Percentiles rank a stretch among this genome's conserved stretches.
Evolutionary conservation across 2,113 vertebrate species (phyloP).

Genomic region (Cephalopholis sonnerati): DNA sequence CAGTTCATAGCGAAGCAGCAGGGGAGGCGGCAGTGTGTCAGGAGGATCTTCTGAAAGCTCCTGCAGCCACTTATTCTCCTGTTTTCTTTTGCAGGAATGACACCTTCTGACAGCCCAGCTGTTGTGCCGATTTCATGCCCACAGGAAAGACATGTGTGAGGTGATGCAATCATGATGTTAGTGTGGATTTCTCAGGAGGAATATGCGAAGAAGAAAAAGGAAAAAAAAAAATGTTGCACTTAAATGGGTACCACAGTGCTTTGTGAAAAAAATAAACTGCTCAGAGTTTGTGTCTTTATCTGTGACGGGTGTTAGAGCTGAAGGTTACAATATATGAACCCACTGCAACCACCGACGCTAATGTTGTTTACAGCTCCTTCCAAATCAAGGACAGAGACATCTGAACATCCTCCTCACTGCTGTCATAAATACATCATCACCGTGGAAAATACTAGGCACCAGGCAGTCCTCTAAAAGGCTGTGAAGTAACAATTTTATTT

Average conservation of each 20-base stretch:
- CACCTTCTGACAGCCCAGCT: conserved; percentile 73
- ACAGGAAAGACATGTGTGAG: conserved; percentile 45
- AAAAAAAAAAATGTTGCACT: background rate
- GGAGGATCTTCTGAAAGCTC: conserved; percentile 57
- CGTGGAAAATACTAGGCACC: conserved; percentile 19
- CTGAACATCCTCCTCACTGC: conserved; percentile 40
- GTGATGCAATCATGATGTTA: conserved; percentile 71
- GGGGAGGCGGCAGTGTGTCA: conserved; percentile 48
- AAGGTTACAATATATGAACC: conserved; percentile 39
- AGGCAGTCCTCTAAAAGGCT: conserved; percentile 25
- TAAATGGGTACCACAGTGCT: background rate
- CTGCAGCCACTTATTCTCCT: conserved; percentile 44
- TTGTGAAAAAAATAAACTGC: conserved; percentile 13
- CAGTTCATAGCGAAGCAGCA: conserved; percentile 55
- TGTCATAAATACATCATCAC: conserved; percentile 48
- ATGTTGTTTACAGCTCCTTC: conserved; percentile 51
- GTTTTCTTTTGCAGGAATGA: conserved; percentile 51
- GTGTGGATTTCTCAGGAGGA: conserved; percentile 36
- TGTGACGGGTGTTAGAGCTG: conserved; percentile 25
- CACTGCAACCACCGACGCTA: conserved; percentile 42
- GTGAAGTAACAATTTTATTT: conserved; percentile 39
- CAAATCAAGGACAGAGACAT: conserved; percentile 47
- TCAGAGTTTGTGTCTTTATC: conserved; percentile 44
- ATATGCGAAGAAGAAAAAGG: background rate
- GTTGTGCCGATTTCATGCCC: conserved; percentile 56